These are phyloP conservation scores for Apamea sordens DNA, from an alignment of 2,888 invertebrate genomes.

Conservation along the genomic window DNA sequence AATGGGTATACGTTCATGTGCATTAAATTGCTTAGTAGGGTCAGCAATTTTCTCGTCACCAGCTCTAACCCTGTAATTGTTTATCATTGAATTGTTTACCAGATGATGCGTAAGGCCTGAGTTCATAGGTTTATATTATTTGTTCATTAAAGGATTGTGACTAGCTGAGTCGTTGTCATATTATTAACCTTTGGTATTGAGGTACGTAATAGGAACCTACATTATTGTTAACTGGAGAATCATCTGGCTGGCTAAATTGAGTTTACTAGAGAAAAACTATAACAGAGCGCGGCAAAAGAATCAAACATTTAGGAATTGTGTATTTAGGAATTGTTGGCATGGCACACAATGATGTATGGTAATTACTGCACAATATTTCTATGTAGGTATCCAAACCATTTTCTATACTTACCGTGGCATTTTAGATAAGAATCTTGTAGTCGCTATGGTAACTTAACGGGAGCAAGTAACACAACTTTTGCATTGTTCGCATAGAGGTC, in stretches of 20 bases:
- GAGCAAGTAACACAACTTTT: slow-evolving; percentile 51
- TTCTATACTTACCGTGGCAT: slow-evolving; percentile 3
- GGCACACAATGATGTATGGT: not conserved
- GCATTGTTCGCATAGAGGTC: slow-evolving; percentile 77
- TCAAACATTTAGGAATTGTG: not conserved
- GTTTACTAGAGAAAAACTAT: not conserved
- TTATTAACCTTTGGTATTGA: not conserved
- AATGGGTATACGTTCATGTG: slow-evolving; percentile 24
- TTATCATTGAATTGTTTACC: slow-evolving; percentile 32
- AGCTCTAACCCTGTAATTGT: not conserved
- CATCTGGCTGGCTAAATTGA: not conserved
- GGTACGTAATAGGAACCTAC: not conserved
- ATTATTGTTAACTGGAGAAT: not conserved
- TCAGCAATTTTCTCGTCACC: slow-evolving; percentile 12
- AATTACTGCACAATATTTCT: not conserved
- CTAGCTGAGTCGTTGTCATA: not conserved
- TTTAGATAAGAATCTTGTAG: slow-evolving; percentile 43
- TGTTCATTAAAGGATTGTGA: slow-evolving; percentile 10
- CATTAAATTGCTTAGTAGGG: slow-evolving; percentile 31
- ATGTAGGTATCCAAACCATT: not conserved
- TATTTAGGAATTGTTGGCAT: not conserved
- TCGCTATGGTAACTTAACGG: slow-evolving; percentile 57
- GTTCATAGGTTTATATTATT: slow-evolving; percentile 1
- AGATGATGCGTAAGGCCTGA: not conserved
- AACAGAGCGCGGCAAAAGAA: not conserved